Percentiles rank a stretch among this genome's conserved stretches.
Evolutionary conservation across 2,797 vertebrate genomes (phyloP).

Genomic region (Sebastes cheni): DNA sequence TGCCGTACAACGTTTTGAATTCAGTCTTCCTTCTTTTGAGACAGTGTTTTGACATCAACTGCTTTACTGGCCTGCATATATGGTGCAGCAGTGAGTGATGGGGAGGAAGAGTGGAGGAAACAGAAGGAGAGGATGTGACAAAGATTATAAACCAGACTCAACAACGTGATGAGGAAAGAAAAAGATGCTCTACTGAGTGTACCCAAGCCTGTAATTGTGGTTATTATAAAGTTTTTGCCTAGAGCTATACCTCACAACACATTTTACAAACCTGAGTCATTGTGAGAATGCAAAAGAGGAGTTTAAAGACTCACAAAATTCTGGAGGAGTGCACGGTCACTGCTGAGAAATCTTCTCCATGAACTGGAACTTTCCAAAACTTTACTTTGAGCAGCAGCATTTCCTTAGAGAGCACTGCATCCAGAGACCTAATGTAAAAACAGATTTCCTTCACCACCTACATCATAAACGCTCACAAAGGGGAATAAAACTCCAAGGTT

Average conservation of each 20-base stretch:
- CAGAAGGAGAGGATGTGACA: slow-evolving; percentile 20
- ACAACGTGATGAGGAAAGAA: not conserved
- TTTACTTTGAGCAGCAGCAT: not conserved
- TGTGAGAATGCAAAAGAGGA: not conserved
- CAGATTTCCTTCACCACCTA: not conserved
- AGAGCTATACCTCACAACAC: not conserved
- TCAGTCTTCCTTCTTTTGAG: slow-evolving; percentile 5
- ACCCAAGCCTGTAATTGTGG: not conserved
- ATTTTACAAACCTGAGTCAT: not conserved
- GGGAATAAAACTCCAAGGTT: not conserved
- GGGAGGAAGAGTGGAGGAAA: slow-evolving; percentile 19
- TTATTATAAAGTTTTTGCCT: not conserved
- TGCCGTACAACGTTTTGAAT: slow-evolving; percentile 22
- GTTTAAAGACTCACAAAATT: not conserved
- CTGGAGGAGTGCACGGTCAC: not conserved
- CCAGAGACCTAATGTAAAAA: not conserved
- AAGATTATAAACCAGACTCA: slow-evolving; percentile 26
- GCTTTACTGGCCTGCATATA: slow-evolving; percentile 31
- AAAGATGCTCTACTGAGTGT: not conserved
- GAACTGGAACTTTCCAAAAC: not conserved
- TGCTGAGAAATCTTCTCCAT: not conserved
- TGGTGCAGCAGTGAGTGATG: slow-evolving; percentile 18
- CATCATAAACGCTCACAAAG: not conserved
- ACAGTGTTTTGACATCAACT: slow-evolving; percentile 48
- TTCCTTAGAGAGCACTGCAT: not conserved